These are phyloP conservation scores for Arge pagana DNA, from an alignment of 2,888 invertebrate species.

Conservation along the genomic window DNA sequence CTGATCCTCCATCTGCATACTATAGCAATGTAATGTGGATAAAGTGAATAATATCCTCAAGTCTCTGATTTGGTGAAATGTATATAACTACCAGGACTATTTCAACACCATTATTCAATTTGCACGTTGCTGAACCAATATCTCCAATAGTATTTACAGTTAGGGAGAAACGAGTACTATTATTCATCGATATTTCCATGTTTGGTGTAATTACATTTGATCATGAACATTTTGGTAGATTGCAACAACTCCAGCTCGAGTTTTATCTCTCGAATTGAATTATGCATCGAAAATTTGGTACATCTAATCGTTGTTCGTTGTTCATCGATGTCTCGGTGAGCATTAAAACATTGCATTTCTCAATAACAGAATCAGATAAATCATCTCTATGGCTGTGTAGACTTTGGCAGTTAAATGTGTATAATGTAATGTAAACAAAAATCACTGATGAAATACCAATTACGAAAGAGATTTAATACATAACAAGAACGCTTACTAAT, in stretches of 20 bases:
- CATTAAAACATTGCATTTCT: slow-evolving; percentile 17
- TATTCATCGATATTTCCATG: slow-evolving; percentile 12
- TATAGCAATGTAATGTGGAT: slow-evolving; percentile 5
- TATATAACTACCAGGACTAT: slow-evolving; percentile 20
- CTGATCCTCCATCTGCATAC: slow-evolving; percentile 3
- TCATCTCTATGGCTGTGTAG: no score
- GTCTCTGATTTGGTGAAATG: slow-evolving; percentile 22
- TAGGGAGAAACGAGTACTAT: no score
- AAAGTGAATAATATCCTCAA: slow-evolving; percentile 14
- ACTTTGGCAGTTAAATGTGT: no score
- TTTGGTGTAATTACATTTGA: slow-evolving; percentile 16
- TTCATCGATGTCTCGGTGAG: slow-evolving; percentile 25
- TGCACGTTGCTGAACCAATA: slow-evolving; percentile 19
- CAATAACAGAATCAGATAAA: slow-evolving; percentile 21
- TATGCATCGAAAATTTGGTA: slow-evolving; percentile 24
- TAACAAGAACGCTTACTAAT: no score
- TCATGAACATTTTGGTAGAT: slow-evolving; percentile 16
- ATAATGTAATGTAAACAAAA: no score
- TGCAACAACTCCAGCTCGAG: background rate
- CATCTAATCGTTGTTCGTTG: slow-evolving; percentile 15
- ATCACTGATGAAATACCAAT: no score
- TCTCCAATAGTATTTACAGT: slow-evolving; percentile 9
- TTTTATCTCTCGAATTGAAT: slow-evolving; percentile 11
- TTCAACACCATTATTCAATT: slow-evolving; percentile 12
- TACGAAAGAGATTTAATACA: no score